Evolutionary conservation across 2,888 invertebrate genomes (phyloP), one percentile per base, ranked within the genome.

Genomic region (Aromia moschata): DNA sequence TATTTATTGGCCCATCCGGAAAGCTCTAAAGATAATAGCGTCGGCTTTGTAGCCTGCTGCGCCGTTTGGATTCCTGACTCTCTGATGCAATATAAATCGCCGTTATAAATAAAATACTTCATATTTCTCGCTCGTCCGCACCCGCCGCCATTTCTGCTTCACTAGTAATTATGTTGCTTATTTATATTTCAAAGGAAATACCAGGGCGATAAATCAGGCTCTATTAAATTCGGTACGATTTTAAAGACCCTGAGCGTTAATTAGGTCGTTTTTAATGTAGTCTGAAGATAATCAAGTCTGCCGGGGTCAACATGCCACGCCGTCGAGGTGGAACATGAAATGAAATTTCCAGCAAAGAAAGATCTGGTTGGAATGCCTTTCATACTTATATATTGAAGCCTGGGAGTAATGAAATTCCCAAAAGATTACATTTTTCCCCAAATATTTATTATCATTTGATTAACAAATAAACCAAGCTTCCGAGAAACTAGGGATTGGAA

Each of bases 1-100:
- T 78, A 78, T 79, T 78, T 78, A 77, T 78, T 76, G 77, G 70
- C 68, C 63, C 59, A 66, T 63, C 68, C 68, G 67, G 69, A 73
- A 73, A 73, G 70, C 69, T 65, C 70, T 66, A 69, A 65, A 74
- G 73, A 74, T 76, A 74, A 76, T 75, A 65, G 74, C 69, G 67
- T 68, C 69, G 72, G 71, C 74, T 74, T 74, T 74, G 72, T 69
- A 70, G 67, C 64, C 69, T 61, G 46, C n/a, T n/a, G n/a, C n/a
- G n/a, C 64, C 70, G 69, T 72, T 72, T 70, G 70, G 70, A 71
- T 73, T 70, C 68, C 62, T 68, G 70, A 71, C 71, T 72, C 58
- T 68, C 67, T 73, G 70, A 73, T 72, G 70, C 66, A 70, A 71
- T 70, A 72, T 71, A 73, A 72, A 73, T 71, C 71, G 68, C 62